Percentiles rank a stretch among this genome's conserved stretches.
phyloP scores from a whole-genome alignment of 2,888 invertebrate genomes.

The Spatulosminthurus flaviceps region DNA sequence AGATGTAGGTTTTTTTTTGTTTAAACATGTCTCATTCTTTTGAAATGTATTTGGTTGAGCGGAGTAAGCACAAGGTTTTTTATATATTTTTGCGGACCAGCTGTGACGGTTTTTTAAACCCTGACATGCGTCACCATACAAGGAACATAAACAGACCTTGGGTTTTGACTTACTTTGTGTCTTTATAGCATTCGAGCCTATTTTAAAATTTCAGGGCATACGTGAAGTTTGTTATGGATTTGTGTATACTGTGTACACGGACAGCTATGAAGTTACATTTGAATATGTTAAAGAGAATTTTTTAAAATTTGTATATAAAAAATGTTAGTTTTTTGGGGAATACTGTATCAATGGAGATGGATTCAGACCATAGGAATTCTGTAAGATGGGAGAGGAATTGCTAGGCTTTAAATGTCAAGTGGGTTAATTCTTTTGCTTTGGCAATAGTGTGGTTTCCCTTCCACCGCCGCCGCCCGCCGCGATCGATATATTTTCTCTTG shows the following conservation, averaged over 20 bases:
- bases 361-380: no score
- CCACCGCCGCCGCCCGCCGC: slow-evolving; percentile 19
- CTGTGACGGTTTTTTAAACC: background rate
- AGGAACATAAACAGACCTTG: slow-evolving; percentile 4
- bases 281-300: no score
- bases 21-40: background rate
- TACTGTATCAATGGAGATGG: no score
- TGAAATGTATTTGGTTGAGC: background rate
- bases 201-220: no score
- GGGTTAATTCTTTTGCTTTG: slow-evolving; percentile 44
- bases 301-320: no score
- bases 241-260: no score
- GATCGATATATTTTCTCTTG: slow-evolving; percentile 18
- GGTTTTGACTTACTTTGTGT: background rate
- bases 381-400: background rate
- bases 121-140: background rate
- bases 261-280: no score
- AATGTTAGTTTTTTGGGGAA: background rate
- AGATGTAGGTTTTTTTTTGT: no score
- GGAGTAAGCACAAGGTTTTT: background rate
- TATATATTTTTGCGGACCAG: slow-evolving; percentile 6
- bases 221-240: no score
- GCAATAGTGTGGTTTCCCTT: slow-evolving; percentile 41
- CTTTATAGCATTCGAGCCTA: background rate
- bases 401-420: slow-evolving; percentile 43